phyloP scores from a whole-genome alignment of 2,888 invertebrate species.

The Pachycephus smyrnensis region DNA sequence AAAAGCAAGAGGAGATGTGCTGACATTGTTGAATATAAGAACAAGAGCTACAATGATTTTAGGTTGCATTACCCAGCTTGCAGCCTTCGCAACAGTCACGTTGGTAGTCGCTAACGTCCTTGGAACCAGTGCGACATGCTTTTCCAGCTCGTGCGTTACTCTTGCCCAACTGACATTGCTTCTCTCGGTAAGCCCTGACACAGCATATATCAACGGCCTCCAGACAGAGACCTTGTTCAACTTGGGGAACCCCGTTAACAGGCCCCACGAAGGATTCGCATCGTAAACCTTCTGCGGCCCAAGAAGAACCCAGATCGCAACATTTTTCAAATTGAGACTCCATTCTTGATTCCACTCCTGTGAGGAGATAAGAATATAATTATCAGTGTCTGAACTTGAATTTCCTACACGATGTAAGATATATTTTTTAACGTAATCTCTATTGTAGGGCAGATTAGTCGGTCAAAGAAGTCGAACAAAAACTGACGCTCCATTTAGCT shows the following conservation, averaged over 20 bases:
- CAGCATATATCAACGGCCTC: conserved; percentile 77
- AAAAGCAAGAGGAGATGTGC: neutral
- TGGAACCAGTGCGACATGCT: conserved; percentile 52
- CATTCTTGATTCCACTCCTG: conserved; percentile 35
- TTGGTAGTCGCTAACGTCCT: conserved; percentile 52
- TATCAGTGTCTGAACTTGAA: neutral
- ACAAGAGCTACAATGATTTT: neutral
- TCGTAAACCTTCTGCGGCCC: conserved; percentile 67
- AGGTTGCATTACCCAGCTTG: conserved; percentile 51
- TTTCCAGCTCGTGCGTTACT: conserved; percentile 67
- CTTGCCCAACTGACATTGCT: conserved; percentile 70
- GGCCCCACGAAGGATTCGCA: conserved; percentile 70
- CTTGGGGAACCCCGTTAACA: conserved; percentile 69
- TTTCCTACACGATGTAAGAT: neutral
- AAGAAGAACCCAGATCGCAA: conserved; percentile 69
- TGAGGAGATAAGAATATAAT: neutral
- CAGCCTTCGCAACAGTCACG: conserved; percentile 63
- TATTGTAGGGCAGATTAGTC: neutral
- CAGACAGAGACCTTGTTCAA: conserved; percentile 73
- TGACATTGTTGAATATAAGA: neutral
- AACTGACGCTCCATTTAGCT: neutral
- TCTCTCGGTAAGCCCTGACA: conserved; percentile 64
- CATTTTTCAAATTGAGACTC: conserved; percentile 64
- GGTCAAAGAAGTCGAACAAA: neutral
- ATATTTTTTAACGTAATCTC: neutral